phyloP scores from a whole-genome alignment of 2,888 invertebrate genomes.

The Syrphus vitripennis region DNA sequence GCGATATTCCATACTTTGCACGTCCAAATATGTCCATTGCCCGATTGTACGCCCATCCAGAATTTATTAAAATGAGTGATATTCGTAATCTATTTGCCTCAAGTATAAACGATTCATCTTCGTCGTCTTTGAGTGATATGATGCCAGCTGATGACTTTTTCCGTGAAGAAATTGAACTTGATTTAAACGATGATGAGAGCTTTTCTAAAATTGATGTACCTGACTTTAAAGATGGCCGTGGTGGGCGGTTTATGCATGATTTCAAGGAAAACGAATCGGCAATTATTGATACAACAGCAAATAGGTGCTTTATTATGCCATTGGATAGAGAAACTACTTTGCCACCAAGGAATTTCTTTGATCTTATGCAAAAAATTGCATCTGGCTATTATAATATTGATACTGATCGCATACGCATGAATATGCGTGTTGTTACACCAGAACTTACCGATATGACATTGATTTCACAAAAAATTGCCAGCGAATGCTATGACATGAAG shows the following conservation, averaged over 20 bases:
- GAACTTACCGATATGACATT: constrained; percentile 85
- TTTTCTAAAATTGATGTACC: constrained; percentile 94
- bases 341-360: constrained; percentile 90
- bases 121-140: constrained; percentile 50
- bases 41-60: constrained; percentile 76
- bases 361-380: constrained; percentile 90
- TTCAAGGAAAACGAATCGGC: constrained; percentile 89
- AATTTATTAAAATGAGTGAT: constrained; percentile 77
- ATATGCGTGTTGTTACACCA: constrained; percentile 89
- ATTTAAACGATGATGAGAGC: constrained; percentile 84
- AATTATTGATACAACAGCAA: constrained; percentile 88
- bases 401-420: constrained; percentile 88
- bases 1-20: constrained; percentile 79
- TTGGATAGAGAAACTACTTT: constrained; percentile 89
- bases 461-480: constrained; percentile 87
- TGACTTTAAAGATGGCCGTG: constrained; percentile 90
- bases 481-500: constrained; percentile 87
- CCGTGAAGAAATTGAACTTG: constrained; percentile 91
- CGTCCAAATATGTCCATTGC: constrained; percentile 75
- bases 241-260: constrained; percentile 95
- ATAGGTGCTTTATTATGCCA: constrained; percentile 95
- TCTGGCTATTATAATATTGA: constrained; percentile 91
- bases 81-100: constrained; percentile 76
- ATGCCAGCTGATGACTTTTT: constrained; percentile 82
- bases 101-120: constrained; percentile 63